These are phyloP conservation scores for Limonius californicus DNA, from an alignment of 1,140 invertebrate species.

Conservation along the genomic window DNA sequence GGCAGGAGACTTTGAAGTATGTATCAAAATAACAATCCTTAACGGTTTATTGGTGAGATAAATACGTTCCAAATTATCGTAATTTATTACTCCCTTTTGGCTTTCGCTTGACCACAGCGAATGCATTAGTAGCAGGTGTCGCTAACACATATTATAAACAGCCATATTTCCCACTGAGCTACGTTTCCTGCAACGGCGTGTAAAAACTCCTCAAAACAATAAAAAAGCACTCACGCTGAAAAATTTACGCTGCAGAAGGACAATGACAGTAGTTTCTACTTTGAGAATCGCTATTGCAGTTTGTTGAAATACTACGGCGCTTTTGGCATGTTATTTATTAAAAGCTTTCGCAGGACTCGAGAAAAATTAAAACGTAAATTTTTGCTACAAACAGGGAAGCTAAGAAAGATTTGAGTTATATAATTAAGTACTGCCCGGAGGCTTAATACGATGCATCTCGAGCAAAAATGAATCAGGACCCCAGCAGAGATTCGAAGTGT, in stretches of 20 bases:
- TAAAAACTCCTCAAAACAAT: not conserved
- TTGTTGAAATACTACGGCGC: too few species aligned
- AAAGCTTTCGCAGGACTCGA: too few species aligned
- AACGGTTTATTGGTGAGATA: not conserved
- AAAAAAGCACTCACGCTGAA: not conserved
- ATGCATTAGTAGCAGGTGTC: slow-evolving; percentile 10
- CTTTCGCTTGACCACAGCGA: slow-evolving; percentile 2
- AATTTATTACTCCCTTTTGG: slow-evolving; percentile 8
- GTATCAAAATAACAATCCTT: not conserved
- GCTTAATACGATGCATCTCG: not conserved
- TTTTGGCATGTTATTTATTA: too few species aligned
- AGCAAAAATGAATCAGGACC: slow-evolving; percentile 8
- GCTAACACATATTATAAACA: slow-evolving; percentile 7
- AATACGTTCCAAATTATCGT: slow-evolving; percentile 8
- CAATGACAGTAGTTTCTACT: too few species aligned
- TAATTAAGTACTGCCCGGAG: not conserved
- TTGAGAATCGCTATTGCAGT: too few species aligned
- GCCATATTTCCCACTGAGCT: not conserved
- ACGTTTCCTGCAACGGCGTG: not conserved
- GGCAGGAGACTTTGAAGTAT: too few species aligned
- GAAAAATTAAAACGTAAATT: too few species aligned
- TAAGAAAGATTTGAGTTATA: not conserved
- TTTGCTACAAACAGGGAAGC: too few species aligned
- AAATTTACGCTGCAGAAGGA: too few species aligned
- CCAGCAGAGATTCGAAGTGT: slow-evolving; percentile 16